Conservation (phyloP, 1,140 invertebrate species). For the Microplitis mediator region DNA sequence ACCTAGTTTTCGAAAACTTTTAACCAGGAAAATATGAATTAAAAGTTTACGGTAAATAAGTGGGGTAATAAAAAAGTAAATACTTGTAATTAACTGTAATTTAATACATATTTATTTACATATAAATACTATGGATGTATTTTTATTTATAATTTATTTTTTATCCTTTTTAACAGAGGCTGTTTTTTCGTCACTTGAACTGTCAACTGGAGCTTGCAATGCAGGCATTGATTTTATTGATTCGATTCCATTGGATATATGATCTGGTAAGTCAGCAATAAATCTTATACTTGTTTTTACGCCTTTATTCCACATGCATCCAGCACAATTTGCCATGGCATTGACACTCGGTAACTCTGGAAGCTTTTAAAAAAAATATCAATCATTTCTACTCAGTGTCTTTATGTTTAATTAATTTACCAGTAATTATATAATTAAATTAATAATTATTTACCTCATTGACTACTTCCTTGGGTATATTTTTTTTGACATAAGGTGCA, state of each 20-base stretch:
- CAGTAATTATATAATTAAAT: neutral
- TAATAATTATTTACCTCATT: constrained; percentile 39
- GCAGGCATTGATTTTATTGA: constrained; percentile 17
- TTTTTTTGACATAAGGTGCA: constrained; percentile 44
- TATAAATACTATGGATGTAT: too few species aligned
- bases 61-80: too few species aligned
- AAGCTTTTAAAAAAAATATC: constrained; percentile 15
- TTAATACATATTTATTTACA: too few species aligned
- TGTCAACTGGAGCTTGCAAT: constrained; percentile 1
- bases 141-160: too few species aligned
- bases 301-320: constrained; percentile 32
- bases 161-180: too few species aligned
- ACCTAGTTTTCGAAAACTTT: too few species aligned
- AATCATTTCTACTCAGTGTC: too few species aligned
- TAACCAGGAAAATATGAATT: too few species aligned
- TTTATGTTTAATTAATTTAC: neutral
- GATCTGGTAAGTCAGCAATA: constrained; percentile 31
- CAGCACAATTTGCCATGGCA: constrained; percentile 23
- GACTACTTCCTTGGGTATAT: constrained; percentile 41
- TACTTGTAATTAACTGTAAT: too few species aligned
- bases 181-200: neutral
- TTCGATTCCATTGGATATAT: constrained; percentile 34
- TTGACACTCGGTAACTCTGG: constrained; percentile 27
- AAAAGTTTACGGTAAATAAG: too few species aligned
- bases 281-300: constrained; percentile 35